Evolutionary conservation across 30 jellyfish, hydroid and myxozoan species (phyloP).

Genomic region (Phacellophora camtschatica): DNA sequence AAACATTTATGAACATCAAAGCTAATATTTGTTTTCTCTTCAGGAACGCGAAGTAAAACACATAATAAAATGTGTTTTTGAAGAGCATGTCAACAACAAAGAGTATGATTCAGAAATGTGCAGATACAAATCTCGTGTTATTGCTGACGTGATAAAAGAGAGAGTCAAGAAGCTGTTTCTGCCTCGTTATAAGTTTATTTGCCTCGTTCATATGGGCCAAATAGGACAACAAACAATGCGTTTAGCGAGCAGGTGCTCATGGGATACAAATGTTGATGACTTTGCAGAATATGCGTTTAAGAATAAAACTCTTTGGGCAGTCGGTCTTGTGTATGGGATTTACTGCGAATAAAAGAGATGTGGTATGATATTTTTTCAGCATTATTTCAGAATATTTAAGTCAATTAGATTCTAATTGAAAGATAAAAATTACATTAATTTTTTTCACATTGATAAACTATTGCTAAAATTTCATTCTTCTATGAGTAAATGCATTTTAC

Average conservation of each 20-base stretch:
- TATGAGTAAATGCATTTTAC: too few relatives aligned
- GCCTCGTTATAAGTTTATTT: slow-evolving; percentile 61
- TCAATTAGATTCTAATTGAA: too few relatives aligned
- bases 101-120: slow-evolving; percentile 61
- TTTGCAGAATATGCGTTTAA: slow-evolving; percentile 43
- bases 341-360: slow-evolving; percentile 32
- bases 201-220: slow-evolving; percentile 73
- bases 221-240: slow-evolving; percentile 57
- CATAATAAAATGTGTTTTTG: slow-evolving; percentile 36
- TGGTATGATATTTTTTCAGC: slow-evolving; percentile 45
- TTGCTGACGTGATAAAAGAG: slow-evolving; percentile 55
- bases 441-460: too few relatives aligned
- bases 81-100: slow-evolving; percentile 37
- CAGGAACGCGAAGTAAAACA: slow-evolving; percentile 57
- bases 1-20: background rate
- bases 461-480: too few relatives aligned
- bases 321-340: slow-evolving; percentile 62
- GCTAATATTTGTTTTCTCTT: background rate
- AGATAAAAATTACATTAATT: too few relatives aligned
- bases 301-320: slow-evolving; percentile 68
- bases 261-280: slow-evolving; percentile 70
- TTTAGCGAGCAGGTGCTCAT: slow-evolving; percentile 74
- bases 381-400: too few relatives aligned
- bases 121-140: slow-evolving; percentile 36
- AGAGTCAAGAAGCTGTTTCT: slow-evolving; percentile 53